phyloP scores from a whole-genome alignment of 2,113 vertebrate species.

The Thomomys bottae region DNA sequence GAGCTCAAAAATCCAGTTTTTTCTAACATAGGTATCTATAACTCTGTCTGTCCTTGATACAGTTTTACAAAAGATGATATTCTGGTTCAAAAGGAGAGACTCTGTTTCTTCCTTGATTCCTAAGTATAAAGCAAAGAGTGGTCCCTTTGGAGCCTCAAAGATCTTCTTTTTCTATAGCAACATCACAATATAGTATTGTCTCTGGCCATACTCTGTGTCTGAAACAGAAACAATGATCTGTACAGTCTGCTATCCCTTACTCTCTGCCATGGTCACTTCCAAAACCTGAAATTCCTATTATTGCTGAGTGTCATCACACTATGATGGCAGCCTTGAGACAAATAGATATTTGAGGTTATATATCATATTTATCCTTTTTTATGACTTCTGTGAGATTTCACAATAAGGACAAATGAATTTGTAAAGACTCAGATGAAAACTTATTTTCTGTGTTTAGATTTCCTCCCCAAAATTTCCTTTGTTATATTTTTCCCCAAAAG shows the following conservation, averaged over 20 bases:
- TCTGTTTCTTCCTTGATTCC: background rate
- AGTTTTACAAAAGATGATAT: background rate
- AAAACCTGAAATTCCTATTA: background rate
- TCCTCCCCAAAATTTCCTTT: background rate
- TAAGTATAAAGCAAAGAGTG: background rate
- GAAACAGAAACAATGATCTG: background rate
- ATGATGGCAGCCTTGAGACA: background rate
- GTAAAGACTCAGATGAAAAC: background rate
- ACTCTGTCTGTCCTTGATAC: background rate
- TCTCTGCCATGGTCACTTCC: background rate
- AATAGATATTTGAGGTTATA: background rate
- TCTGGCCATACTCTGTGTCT: background rate
- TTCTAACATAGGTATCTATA: background rate
- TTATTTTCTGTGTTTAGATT: background rate
- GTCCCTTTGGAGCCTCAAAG: fast-evolving
- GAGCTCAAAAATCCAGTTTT: background rate
- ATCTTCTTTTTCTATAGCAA: background rate
- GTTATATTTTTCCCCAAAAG: background rate
- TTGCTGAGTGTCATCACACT: background rate
- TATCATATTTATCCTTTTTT: background rate
- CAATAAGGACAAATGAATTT: background rate
- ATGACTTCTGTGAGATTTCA: background rate
- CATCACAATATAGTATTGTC: background rate
- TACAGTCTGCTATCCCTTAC: background rate
- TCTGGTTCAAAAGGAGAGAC: background rate